Evolutionary conservation across 2,797 vertebrate genomes (phyloP).

Genomic region (Premnoplex brunnescens): DNA sequence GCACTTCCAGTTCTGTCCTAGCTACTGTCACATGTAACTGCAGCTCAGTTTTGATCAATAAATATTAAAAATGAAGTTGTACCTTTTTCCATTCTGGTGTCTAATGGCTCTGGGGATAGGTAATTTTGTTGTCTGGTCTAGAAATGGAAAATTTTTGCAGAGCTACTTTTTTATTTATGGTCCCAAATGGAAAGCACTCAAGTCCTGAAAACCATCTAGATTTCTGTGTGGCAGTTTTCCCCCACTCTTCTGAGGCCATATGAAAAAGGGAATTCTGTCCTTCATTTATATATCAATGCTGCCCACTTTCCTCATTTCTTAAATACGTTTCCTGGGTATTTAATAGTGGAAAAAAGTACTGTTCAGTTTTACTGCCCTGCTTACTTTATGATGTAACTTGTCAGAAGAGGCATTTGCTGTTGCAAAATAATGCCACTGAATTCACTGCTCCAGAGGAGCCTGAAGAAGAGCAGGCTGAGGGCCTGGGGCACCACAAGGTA

Average conservation of each 20-base stretch:
- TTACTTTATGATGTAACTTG: background rate
- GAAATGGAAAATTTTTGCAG: background rate
- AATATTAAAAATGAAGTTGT: background rate
- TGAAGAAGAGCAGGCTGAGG: background rate
- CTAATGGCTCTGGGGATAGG: background rate
- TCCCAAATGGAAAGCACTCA: background rate
- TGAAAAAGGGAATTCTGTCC: background rate
- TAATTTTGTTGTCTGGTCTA: background rate
- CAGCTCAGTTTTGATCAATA: background rate
- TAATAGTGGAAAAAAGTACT: background rate
- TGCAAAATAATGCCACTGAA: background rate
- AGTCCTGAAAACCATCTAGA: background rate
- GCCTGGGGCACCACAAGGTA: background rate
- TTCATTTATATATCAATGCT: background rate
- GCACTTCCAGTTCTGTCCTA: background rate
- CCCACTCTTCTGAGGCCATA: background rate
- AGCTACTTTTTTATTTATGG: constrained; percentile 14
- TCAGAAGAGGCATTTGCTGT: background rate
- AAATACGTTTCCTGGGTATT: constrained; percentile 27
- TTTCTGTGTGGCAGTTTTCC: background rate
- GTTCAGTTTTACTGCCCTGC: constrained; percentile 10
- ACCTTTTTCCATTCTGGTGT: background rate
- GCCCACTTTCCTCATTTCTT: constrained; percentile 12
- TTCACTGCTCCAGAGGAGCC: background rate
- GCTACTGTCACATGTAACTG: rapidly evolving